phyloP scores from a whole-genome alignment of 2,113 vertebrate genomes.

The Mellivora capensis region DNA sequence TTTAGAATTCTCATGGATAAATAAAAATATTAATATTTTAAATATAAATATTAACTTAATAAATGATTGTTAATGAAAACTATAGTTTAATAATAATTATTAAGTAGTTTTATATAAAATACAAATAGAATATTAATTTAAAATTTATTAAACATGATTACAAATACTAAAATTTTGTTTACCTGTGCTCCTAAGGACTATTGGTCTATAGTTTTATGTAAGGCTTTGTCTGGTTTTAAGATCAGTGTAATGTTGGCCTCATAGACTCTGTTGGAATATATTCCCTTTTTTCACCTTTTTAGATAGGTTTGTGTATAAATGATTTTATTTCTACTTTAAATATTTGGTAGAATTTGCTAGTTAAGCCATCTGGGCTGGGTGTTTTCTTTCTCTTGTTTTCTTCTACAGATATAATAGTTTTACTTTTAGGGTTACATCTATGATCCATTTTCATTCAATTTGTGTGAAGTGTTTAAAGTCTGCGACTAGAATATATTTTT shows the following conservation, averaged over 20 bases:
- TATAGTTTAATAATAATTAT: not conserved
- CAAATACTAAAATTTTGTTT: not conserved
- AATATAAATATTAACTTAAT: not conserved
- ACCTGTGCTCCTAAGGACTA: not conserved
- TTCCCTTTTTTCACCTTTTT: not conserved
- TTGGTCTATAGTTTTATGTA: not conserved
- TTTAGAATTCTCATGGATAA: not conserved
- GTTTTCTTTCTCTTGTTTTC: not conserved
- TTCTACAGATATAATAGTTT: not conserved
- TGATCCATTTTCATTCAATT: not conserved
- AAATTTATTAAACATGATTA: not conserved
- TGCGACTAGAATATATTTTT: not conserved
- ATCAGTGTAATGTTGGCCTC: not conserved
- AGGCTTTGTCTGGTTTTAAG: not conserved
- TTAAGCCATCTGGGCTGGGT: not conserved
- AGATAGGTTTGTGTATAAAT: not conserved
- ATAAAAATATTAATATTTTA: not conserved
- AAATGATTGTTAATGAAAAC: not conserved
- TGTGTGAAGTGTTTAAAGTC: not conserved
- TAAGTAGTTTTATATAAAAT: not conserved
- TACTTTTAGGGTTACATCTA: not conserved
- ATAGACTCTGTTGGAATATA: not conserved
- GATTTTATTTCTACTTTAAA: not conserved
- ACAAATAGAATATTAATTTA: not conserved
- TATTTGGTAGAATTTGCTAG: not conserved